These are phyloP conservation scores for Saguinus imperator DNA, from an alignment of 2,113 vertebrate genomes.

Conservation along the genomic window DNA sequence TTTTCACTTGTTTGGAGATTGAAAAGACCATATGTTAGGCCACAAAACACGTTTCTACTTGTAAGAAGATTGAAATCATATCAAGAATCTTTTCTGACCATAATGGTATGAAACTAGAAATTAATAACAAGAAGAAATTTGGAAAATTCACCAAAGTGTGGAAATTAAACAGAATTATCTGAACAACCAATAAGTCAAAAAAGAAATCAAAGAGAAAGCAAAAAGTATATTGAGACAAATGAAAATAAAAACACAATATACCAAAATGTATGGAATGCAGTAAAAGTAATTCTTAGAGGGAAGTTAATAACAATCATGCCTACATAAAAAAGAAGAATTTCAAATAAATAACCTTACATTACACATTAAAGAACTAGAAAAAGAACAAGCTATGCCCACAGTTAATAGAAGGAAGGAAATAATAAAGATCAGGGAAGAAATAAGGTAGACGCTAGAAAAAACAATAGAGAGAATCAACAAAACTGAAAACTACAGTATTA, in stretches of 20 bases:
- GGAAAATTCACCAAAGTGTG: neutral
- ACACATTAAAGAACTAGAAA: neutral
- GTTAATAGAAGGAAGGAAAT: neutral
- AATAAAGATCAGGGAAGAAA: neutral
- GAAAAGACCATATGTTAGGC: neutral
- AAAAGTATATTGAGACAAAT: neutral
- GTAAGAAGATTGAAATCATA: neutral
- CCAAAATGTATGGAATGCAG: neutral
- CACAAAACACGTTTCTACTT: neutral
- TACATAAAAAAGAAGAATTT: neutral
- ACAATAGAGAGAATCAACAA: neutral
- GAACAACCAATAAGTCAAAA: neutral
- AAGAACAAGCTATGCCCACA: neutral
- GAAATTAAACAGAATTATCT: neutral
- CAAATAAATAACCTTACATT: neutral
- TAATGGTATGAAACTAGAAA: neutral
- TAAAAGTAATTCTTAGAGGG: neutral
- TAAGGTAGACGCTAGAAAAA: neutral
- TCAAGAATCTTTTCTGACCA: neutral
- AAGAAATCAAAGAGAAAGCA: neutral
- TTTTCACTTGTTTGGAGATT: neutral
- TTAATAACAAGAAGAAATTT: neutral
- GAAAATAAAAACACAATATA: neutral
- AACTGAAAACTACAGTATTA: neutral
- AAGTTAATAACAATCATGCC: neutral